Percentiles rank a stretch among this genome's conserved stretches.
Conservation (phyloP, 2,113 vertebrate species). For the Gymnorhina tibicen region DNA sequence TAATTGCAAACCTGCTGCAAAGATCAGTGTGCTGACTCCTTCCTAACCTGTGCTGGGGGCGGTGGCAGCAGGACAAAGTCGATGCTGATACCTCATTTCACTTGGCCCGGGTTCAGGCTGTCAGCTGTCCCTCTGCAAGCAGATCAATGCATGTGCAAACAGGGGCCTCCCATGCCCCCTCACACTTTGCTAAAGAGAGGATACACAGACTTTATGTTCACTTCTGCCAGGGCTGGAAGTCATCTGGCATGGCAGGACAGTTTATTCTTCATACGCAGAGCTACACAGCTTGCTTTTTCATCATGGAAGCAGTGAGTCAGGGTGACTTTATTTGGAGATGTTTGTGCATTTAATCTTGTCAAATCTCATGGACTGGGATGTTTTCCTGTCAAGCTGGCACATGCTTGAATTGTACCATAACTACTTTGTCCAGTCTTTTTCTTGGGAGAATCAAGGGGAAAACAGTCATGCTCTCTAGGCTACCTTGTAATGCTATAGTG, state of each 20-base stretch:
- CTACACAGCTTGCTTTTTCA: neutral
- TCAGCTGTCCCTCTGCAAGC: neutral
- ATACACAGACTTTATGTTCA: neutral
- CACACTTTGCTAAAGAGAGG: neutral
- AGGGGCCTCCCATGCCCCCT: neutral
- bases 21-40: neutral
- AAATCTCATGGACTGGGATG: neutral
- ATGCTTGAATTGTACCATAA: neutral
- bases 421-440: neutral
- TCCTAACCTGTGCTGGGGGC: neutral
- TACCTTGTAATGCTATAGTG: neutral
- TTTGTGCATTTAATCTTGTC: neutral
- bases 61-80: neutral
- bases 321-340: conserved; percentile 19
- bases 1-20: neutral
- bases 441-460: neutral
- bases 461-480: neutral
- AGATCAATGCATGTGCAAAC: neutral
- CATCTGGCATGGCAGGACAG: neutral
- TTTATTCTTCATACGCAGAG: neutral
- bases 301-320: conserved; percentile 5
- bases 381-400: neutral
- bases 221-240: neutral
- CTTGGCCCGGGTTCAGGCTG: neutral
- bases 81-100: neutral